phyloP scores from a whole-genome alignment of 2,113 vertebrate species.

The Phaethon lepturus region DNA sequence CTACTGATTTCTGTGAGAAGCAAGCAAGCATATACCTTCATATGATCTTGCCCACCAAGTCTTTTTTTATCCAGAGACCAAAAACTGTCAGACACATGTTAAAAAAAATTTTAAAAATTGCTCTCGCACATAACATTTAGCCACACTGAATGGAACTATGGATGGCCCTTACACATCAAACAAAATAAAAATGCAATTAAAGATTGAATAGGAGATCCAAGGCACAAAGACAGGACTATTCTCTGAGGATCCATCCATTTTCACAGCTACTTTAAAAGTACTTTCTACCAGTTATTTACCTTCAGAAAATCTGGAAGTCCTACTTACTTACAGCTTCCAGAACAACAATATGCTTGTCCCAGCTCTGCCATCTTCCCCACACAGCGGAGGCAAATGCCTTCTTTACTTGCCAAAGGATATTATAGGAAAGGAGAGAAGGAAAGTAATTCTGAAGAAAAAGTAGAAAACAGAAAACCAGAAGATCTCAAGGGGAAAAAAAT shows the following conservation, averaged over 20 bases:
- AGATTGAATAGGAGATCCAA: neutral
- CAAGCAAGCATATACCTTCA: neutral
- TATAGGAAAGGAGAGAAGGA: neutral
- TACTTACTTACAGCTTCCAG: neutral
- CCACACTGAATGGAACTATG: neutral
- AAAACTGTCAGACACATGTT: neutral
- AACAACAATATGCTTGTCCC: neutral
- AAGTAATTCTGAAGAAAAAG: neutral
- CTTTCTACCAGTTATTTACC: neutral
- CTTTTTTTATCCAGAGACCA: neutral
- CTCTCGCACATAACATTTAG: neutral
- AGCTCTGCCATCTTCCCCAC: neutral
- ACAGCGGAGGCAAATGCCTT: neutral
- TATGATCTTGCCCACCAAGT: neutral
- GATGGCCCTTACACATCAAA: neutral
- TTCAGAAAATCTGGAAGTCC: neutral
- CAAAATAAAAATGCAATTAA: neutral
- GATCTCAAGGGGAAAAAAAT: neutral
- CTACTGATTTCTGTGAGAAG: neutral
- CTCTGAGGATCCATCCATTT: neutral
- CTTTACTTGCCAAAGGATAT: neutral
- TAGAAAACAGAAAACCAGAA: neutral
- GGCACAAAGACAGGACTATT: neutral
- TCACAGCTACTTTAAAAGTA: neutral
- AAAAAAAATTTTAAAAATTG: neutral